Evolutionary conservation across 1,140 invertebrate species (phyloP), one percentile per base, ranked within the genome.

Genomic region (Saccostrea echinata): DNA sequence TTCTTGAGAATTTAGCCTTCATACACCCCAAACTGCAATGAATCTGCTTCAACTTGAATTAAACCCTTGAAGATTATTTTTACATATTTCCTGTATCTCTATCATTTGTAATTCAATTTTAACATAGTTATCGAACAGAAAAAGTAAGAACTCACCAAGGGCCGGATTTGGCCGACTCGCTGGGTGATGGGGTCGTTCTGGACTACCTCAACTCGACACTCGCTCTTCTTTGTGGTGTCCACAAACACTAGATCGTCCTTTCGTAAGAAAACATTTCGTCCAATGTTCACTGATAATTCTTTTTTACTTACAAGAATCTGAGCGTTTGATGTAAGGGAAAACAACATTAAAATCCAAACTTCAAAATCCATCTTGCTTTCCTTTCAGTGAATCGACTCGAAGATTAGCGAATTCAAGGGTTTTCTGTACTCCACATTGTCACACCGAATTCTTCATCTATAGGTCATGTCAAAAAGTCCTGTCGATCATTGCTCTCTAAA

Each of bases 131-230:
- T 43, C 9, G 43, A 43, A 43, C 6, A 43, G 1, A 43, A 43
- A 43, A 43, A 6, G 43, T 43, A 43, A 43, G 9, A 43, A 43
- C 93, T 91, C 85, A 94, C 94, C 92, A 92, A 90, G 13, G 94
- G 94, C 82, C 93, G 90, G 0, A 94, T 33, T 6, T 87, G 84
- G 30, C 93, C 94, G 8, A 93, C 93, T 82, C 93, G 88, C 85
- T 94, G 93, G 3, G 93, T 93, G 35, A 93, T 92, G n/a, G 94
- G 93, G 84, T 94, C 94, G 61, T 89, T 92, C 43, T 90, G 89
- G 13, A 93, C 91, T n/a, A 94, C 92, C 84, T 94, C 91, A 61
- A 94, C 90, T 30, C 93, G 83, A 80, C 94, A 94, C 30, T 89
- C 91, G 71, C 92, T 92, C 6, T 90, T 91, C 12, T 89, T 68